A percentile compares a stretch with the other conserved stretches of the same genome.
Conservation (phyloP, 1,140 invertebrate species). For the Octopus sinensis region DNA sequence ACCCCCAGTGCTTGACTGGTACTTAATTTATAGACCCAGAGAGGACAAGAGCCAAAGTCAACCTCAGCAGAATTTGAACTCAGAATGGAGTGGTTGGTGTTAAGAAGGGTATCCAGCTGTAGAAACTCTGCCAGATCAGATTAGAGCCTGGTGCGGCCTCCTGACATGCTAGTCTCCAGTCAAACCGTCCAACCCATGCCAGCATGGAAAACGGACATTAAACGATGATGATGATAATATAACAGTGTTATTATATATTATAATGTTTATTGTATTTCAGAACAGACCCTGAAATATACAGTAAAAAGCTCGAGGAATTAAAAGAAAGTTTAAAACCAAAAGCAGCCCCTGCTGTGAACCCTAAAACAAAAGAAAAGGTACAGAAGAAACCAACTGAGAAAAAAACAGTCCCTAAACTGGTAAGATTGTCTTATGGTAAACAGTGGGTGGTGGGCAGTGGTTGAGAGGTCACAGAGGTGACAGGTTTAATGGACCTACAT, state of each 20-base stretch:
- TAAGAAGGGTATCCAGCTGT: not conserved
- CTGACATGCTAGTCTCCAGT: not conserved
- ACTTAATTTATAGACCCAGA: no score
- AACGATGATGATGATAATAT: not conserved
- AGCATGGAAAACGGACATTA: not conserved
- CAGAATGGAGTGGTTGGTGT: not conserved
- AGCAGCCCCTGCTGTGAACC: not conserved
- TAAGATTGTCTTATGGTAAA: not conserved
- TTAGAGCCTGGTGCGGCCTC: not conserved
- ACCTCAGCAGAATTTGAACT: no score
- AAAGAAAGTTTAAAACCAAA: not conserved
- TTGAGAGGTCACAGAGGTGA: not conserved
- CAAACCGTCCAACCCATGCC: not conserved
- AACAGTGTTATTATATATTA: not conserved
- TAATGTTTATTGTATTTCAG: not conserved
- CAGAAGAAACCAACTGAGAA: not conserved
- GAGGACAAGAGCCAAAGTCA: no score
- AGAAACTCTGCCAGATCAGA: not conserved
- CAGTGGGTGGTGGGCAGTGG: not conserved
- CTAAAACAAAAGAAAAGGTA: not conserved
- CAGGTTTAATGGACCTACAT: not conserved
- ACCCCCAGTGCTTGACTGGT: no score
- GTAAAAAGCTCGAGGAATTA: not conserved
- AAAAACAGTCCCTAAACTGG: conserved; percentile 7
- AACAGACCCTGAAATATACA: not conserved